Conservation (phyloP, 2,797 vertebrate genomes). For the Amblyopsis hoosieri region DNA sequence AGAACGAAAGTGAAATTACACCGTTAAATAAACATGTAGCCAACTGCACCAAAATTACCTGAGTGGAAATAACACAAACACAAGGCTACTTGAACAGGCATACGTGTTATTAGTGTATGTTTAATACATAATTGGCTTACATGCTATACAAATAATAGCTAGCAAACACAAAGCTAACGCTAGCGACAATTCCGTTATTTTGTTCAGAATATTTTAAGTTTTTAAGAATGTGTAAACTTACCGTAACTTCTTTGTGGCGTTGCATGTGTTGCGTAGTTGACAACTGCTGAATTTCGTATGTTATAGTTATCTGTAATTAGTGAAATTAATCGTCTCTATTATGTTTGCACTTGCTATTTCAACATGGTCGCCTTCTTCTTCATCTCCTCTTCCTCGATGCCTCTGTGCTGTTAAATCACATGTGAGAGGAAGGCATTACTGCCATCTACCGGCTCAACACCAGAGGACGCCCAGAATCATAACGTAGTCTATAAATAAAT, state of each 20-base stretch:
- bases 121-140: too few species aligned
- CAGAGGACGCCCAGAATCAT: conserved; percentile 54
- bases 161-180: conserved; percentile 28
- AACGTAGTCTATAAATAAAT: too few species aligned
- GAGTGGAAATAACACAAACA: accelerated
- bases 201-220: conserved; percentile 10
- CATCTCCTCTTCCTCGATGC: conserved; percentile 55
- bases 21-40: background rate
- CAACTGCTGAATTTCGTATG: conserved; percentile 29
- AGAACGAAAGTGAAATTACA: background rate
- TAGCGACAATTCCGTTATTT: conserved; percentile 35
- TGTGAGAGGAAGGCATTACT: background rate
- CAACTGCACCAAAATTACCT: too few species aligned
- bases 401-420: conserved; percentile 41
- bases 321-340: conserved; percentile 71
- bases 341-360: conserved; percentile 78
- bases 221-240: conserved; percentile 38
- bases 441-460: conserved; percentile 56
- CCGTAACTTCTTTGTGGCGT: conserved; percentile 49
- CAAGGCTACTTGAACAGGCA: too few species aligned
- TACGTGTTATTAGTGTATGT: too few species aligned
- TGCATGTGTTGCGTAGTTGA: conserved; percentile 27
- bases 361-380: conserved; percentile 80
- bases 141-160: background rate
- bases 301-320: conserved; percentile 28